Base-by-base conservation (phyloP, 2,113 vertebrate genomes). In the Petroica traversi region DNA sequence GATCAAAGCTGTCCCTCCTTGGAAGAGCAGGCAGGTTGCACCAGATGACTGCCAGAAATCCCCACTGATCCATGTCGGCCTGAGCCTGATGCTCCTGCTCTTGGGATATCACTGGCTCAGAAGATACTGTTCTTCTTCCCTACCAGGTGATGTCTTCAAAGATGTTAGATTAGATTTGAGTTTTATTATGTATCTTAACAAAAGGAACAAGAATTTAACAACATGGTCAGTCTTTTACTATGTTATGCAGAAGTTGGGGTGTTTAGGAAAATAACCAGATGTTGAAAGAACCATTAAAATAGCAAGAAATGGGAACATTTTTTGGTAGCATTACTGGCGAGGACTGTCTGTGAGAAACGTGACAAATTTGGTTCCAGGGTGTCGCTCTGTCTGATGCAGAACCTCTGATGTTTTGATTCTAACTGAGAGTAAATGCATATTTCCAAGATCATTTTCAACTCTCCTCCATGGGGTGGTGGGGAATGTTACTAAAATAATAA, bases 371-470 rank as follows among this genome's bases (percentile, higher is more conserved):
- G 12, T 45, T 92, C 46, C 54, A 40, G 59, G n/a, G 19, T 31
- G 55, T 91, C 36, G 91, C 59, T 91, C 63, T 74, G 22, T 57
- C 64, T 75, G 64, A 78, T 19, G 59, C 64, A 66, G 28, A 19
- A 18, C 63, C 64, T 79, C 58, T 61, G n/a, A 31, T 40, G 45
- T 85, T 94, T 88, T 74, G 84, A 31, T 89, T 88, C 59, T 43
- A 89, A 69, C 24, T 49, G 74, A 75, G 26, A 66, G 13, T 23
- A 88, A 79, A 63, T 57, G 51, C 18, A 8, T 69, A 22, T 79
- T 92, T 94, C 66, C 52, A 77, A 88, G 46, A 78, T 34, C 59
- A 84, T 86, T 12, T 84, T 85, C 66, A 89, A 2, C 61, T 76
- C 52, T 93, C 18, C 61, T 90, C 52, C 62, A 31, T 48, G 22